Conservation (phyloP, 2,888 invertebrate species). For the Arrhopalites spinosus region DNA sequence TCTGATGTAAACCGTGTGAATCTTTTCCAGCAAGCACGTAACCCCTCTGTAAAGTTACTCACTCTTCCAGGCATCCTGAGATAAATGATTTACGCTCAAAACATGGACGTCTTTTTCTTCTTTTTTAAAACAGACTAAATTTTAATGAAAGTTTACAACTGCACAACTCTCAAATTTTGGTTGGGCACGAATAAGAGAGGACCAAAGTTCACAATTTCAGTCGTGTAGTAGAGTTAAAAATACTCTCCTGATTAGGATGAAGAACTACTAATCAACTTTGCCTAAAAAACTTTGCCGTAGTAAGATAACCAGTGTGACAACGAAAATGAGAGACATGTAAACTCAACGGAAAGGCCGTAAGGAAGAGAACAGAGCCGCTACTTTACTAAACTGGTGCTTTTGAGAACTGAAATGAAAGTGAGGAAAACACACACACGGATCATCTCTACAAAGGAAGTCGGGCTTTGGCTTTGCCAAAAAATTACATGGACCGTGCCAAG, state of each 20-base stretch:
- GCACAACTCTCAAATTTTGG: too few relatives aligned
- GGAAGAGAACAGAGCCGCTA: background rate
- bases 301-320: background rate
- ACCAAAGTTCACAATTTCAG: background rate
- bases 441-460: constrained; percentile 24
- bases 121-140: background rate
- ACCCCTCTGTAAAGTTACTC: constrained; percentile 12
- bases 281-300: too few relatives aligned
- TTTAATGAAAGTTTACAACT: too few relatives aligned
- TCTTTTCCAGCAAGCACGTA: constrained; percentile 45
- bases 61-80: constrained; percentile 29
- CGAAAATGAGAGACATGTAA: background rate
- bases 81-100: background rate
- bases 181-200: background rate
- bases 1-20: constrained; percentile 49
- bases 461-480: constrained; percentile 34
- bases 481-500: constrained; percentile 35
- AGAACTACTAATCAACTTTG: background rate
- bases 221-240: background rate
- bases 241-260: background rate
- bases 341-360: background rate
- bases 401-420: background rate
- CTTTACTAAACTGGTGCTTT: background rate
- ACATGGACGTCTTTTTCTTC: too few relatives aligned
- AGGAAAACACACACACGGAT: constrained; percentile 10